phyloP scores from a whole-genome alignment of 2,888 invertebrate species.

The Acrobeloides nanus region DNA sequence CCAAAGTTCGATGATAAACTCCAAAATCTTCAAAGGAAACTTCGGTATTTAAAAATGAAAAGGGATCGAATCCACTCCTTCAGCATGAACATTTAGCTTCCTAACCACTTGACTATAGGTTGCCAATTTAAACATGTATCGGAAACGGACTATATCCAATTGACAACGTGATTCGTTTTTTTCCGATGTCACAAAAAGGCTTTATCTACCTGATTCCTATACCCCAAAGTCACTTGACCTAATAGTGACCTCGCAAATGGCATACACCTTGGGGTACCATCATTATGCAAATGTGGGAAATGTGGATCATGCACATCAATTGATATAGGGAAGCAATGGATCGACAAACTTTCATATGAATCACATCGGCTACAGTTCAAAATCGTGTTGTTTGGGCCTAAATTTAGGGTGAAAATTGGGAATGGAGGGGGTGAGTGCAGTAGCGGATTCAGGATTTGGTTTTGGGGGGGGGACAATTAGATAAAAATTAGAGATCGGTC shows the following conservation, averaged over 20 bases:
- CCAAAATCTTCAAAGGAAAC: no score
- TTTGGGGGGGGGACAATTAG: no score
- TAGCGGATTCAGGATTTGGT: no score
- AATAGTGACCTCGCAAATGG: slow-evolving; percentile 88
- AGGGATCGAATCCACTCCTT: no score
- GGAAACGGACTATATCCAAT: no score
- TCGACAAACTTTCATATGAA: slow-evolving; percentile 77
- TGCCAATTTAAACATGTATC: no score
- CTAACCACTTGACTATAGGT: no score
- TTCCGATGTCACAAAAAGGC: slow-evolving; percentile 10
- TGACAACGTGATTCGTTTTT: neutral
- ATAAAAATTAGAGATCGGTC: no score
- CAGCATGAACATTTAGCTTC: no score
- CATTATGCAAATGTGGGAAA: slow-evolving; percentile 71
- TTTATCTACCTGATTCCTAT: slow-evolving; percentile 42
- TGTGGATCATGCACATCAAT: slow-evolving; percentile 81
- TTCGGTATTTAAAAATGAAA: no score
- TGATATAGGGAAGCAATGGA: slow-evolving; percentile 86
- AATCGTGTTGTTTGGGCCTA: slow-evolving; percentile 44
- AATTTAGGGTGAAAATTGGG: neutral
- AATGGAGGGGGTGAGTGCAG: no score
- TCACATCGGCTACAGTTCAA: slow-evolving; percentile 66
- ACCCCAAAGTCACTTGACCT: slow-evolving; percentile 72
- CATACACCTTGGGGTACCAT: slow-evolving; percentile 77
- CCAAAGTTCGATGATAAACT: no score